Evolutionary conservation across 2,113 vertebrate genomes (phyloP).

Genomic region (Leuciscus idus): DNA sequence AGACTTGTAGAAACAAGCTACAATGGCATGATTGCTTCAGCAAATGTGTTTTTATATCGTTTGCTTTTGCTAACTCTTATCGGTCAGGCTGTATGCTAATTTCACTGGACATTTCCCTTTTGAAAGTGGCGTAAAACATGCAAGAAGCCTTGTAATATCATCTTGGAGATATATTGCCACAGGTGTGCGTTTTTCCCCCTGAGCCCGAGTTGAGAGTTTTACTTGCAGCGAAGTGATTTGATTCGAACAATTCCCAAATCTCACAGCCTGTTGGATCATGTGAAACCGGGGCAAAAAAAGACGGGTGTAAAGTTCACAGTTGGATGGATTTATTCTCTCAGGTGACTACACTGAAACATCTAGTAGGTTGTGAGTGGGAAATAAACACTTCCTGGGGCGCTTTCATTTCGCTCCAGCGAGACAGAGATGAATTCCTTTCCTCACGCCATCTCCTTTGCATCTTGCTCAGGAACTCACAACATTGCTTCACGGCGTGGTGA

Average conservation of each 20-base stretch:
- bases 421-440: conserved; percentile 68
- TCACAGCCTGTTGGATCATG: conserved; percentile 25
- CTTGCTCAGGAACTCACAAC: conserved; percentile 53
- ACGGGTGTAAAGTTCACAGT: conserved; percentile 1
- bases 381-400: conserved; percentile 55
- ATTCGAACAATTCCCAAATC: not conserved
- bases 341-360: not conserved
- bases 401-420: conserved; percentile 68
- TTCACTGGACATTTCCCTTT: not conserved
- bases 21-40: not conserved
- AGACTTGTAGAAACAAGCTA: not conserved
- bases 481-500: conserved; percentile 55
- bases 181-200: too few relatives aligned
- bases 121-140: not conserved
- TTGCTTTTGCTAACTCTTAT: not conserved
- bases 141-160: not conserved
- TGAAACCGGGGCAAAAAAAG: not conserved
- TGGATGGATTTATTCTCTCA: conserved; percentile 21
- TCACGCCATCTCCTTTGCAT: conserved; percentile 55
- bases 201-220: too few relatives aligned
- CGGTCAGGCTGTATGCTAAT: not conserved
- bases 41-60: not conserved
- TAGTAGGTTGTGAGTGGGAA: conserved; percentile 21
- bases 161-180: too few relatives aligned
- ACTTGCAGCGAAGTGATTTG: too few relatives aligned